Base-by-base conservation (phyloP, 2,113 vertebrate species). In the Loxodonta africana region DNA sequence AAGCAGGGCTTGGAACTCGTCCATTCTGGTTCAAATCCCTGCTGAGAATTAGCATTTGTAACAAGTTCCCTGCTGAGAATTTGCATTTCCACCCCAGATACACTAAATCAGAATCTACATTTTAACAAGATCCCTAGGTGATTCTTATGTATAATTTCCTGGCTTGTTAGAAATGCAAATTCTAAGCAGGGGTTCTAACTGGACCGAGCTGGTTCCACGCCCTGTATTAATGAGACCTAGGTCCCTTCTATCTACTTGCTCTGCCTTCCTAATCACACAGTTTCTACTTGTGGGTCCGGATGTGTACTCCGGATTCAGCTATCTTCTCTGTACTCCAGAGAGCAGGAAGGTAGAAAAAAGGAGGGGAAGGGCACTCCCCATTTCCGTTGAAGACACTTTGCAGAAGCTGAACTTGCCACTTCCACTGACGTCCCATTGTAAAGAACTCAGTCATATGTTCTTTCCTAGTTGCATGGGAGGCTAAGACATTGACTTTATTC, bases 301-400 rank as follows among this genome's bases (percentile, higher is more conserved):
- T 41, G 74, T 33, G 71, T n/a, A 21, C 26, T 62, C 30, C 8
- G 18, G 74, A 69, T 33, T 33, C 62, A 21, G 15, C 71, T 41
- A 65, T 15, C 33, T 78, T 84, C 37, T 63, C 71, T 90, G 37
- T 33, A 48, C 63, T 62, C 21, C 51, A 90, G n/a, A 80, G 26
- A 44, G 20, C 41, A 41, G 15, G 26, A 73, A 90, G 23, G 14
- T 5, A 51, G 37, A 60, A 33, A 60, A 4, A 48, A 82, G 69
- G 62, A 37, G 15, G n/a, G 21, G 33, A 28, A 26, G 11, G 15
- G 10, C 0, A 7, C 9, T 63, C 10, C 7, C 15, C 5, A 0
- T 21, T 51, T 73, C 51, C 21, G 81, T 17, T 73, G 44, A 85
- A 51, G 44, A 53, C 46, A 23, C 20, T 23, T 33, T 26, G 33